Evolutionary conservation across 2,888 invertebrate genomes (phyloP), one percentile per base, ranked within the genome.

Genomic region (Acronicta leporina): DNA sequence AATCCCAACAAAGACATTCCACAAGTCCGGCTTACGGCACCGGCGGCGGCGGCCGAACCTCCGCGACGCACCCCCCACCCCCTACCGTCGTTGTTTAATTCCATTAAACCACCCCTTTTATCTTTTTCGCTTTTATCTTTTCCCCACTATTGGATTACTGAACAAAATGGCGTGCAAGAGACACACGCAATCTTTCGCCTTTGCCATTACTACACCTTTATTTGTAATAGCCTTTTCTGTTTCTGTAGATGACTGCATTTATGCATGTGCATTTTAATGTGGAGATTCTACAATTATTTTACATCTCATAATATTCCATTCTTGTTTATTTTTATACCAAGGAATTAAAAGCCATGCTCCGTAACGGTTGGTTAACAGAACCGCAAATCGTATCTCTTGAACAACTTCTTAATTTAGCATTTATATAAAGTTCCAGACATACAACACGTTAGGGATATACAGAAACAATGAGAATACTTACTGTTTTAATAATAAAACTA

Each of bases 101-200:
- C 93, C 93, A 94, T 93, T 94, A 94, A 91, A 92, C 87, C 92
- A 92, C 92, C 91, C 92, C 91, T 92, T 92, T 91, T 92, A 91
- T 92, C 92, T 92, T 90, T 90, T 87, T 87, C 89, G 88, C 90
- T 92, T 92, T 92, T 93, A 92, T 92, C 91, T 91, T 89, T 85
- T 84, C 88, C 86, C 87, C 87, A 88, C 91, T 92, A 93, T 92
- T 91, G 91, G 91, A 93, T 93, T 93, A 91, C 91, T 82, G 86
- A 88, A 89, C 91, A 88, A 90, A 92, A 92, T 91, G 88, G 90
- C 91, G 86, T 86, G 89, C 89, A 90, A 88, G 87, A 90, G 91
- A 91, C 90, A 90, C 91, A 92, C 91, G 88, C 91, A 90, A 92
- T 88, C 88, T 88, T 88, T 88, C 80, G 85, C 81, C 79, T 85